A percentile compares a stretch with the other conserved stretches of the same genome.
Evolutionary conservation across 2,888 invertebrate species (phyloP).

Genomic region (Selenia dentaria): DNA sequence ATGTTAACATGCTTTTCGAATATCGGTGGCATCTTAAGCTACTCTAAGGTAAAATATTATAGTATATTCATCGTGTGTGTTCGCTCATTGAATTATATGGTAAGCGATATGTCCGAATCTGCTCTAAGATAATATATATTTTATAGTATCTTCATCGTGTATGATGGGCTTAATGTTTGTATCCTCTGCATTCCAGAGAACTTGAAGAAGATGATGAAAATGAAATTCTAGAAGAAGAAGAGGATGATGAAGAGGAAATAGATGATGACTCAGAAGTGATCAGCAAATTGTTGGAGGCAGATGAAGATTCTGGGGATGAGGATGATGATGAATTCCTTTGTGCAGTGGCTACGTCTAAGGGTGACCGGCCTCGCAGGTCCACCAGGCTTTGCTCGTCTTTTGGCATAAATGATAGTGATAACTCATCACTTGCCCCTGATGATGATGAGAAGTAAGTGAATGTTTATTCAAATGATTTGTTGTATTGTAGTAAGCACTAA

Average conservation of each 20-base stretch:
- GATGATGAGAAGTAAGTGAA: conserved; percentile 51
- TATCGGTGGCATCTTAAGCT: too few relatives aligned
- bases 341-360: conserved; percentile 43
- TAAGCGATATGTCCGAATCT: too few relatives aligned
- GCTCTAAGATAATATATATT: too few relatives aligned
- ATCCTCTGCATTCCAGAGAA: conserved; percentile 39
- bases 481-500: too few relatives aligned
- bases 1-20: too few relatives aligned
- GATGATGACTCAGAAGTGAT: conserved; percentile 73
- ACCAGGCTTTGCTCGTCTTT: conserved; percentile 52
- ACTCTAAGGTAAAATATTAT: too few relatives aligned
- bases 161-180: too few relatives aligned
- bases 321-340: conserved; percentile 64
- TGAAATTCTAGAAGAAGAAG: conserved; percentile 47
- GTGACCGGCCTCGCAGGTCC: conserved; percentile 52
- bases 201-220: conserved; percentile 43
- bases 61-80: too few relatives aligned
- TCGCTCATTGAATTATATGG: too few relatives aligned
- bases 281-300: conserved; percentile 68
- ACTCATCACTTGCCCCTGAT: conserved; percentile 41
- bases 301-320: conserved; percentile 54
- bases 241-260: conserved; percentile 53
- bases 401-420: conserved; percentile 47
- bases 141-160: too few relatives aligned
- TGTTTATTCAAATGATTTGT: too few relatives aligned